Percentiles rank a stretch among this genome's conserved stretches.
These are phyloP conservation scores for Caenorhabditis panamensis DNA, from an alignment of 2,888 invertebrate genomes.

Conservation along the genomic window DNA sequence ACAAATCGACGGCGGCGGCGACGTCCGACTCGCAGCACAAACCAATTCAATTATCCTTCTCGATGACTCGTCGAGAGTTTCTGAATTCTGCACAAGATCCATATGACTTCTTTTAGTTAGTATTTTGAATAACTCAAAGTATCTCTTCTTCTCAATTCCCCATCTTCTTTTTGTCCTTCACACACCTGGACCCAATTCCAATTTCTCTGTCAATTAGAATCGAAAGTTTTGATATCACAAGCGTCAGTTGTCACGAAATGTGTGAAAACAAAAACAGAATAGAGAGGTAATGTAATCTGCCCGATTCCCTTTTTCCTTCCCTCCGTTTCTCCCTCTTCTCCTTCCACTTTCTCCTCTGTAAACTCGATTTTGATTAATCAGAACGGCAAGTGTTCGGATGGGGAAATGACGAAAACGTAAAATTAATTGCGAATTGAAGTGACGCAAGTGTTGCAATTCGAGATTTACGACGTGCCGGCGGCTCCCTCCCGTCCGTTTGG, in stretches of 20 bases:
- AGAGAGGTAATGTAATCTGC: neutral
- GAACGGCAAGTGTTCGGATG: slow-evolving; percentile 25
- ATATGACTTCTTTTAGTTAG: neutral
- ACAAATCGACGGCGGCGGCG: slow-evolving; percentile 28
- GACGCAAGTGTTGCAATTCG: slow-evolving; percentile 62
- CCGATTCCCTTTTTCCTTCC: neutral
- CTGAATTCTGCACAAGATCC: slow-evolving; percentile 22
- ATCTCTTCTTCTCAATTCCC: too few relatives aligned
- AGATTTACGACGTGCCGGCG: slow-evolving; percentile 64
- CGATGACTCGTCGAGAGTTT: slow-evolving; percentile 18
- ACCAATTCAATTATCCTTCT: slow-evolving; percentile 54
- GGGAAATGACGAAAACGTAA: slow-evolving; percentile 15
- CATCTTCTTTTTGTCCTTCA: slow-evolving; percentile 1
- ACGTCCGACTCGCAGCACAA: slow-evolving; percentile 11
- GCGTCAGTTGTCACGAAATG: slow-evolving; percentile 39
- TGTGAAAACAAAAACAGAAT: slow-evolving; percentile 30
- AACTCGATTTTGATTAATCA: slow-evolving; percentile 22
- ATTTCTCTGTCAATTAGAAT: neutral
- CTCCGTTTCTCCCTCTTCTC: neutral
- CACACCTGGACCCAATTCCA: neutral
- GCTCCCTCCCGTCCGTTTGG: slow-evolving; percentile 18
- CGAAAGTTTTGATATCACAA: slow-evolving; percentile 36
- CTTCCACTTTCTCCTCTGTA: neutral
- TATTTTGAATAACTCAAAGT: neutral
- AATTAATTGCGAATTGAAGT: slow-evolving; percentile 60